Percentiles rank a stretch among this genome's conserved stretches.
Evolutionary conservation across 2,113 vertebrate genomes (phyloP).

Genomic region (Sylvilagus bachmani): DNA sequence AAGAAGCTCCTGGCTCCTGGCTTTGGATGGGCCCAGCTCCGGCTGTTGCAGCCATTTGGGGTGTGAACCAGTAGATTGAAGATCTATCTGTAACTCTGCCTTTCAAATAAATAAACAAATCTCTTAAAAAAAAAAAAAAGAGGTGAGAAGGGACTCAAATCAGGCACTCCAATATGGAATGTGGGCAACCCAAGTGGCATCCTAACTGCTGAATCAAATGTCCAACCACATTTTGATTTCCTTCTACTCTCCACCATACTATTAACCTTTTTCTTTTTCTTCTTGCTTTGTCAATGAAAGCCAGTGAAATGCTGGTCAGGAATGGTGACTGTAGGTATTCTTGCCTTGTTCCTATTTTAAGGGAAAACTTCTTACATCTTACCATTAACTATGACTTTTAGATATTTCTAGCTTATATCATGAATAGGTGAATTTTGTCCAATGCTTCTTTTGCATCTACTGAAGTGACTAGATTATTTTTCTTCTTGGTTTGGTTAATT

Average conservation of each 20-base stretch:
- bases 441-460: background rate
- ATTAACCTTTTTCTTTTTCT: background rate
- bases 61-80: too few relatives aligned
- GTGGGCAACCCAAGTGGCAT: too few relatives aligned
- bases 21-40: too few relatives aligned
- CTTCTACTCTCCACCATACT: background rate
- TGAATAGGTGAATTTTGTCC: background rate
- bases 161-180: too few relatives aligned
- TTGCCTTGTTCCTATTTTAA: background rate
- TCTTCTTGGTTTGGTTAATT: background rate
- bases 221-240: too few relatives aligned
- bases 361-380: background rate
- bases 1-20: too few relatives aligned
- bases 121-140: too few relatives aligned
- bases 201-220: too few relatives aligned
- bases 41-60: too few relatives aligned
- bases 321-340: background rate
- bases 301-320: background rate
- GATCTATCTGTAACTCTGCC: too few relatives aligned
- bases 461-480: background rate
- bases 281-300: background rate
- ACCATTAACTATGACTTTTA: background rate
- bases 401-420: background rate
- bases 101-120: too few relatives aligned
- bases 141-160: too few relatives aligned